Evolutionary conservation across 2,113 vertebrate species (phyloP).

Genomic region (Potamarius usumacintae): DNA sequence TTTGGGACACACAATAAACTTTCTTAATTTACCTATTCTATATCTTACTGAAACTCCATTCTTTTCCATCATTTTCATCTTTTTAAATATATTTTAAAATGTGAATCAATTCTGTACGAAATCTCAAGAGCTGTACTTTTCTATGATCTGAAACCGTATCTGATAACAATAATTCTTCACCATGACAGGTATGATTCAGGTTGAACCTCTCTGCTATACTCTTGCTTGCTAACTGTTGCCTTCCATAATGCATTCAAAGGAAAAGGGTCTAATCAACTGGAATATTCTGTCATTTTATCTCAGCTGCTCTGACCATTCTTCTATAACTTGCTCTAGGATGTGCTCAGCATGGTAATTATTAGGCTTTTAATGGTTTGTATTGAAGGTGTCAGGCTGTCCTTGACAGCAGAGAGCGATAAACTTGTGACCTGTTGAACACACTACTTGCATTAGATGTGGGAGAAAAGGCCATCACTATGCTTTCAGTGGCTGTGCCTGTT

Average conservation of each 20-base stretch:
- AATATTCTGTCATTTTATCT: background rate
- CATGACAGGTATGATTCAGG: background rate
- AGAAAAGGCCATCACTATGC: constrained; percentile 33
- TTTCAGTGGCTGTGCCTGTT: constrained; percentile 28
- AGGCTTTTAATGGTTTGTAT: background rate
- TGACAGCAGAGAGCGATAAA: constrained; percentile 17
- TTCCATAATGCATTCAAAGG: background rate
- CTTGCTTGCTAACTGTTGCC: background rate
- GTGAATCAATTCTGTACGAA: background rate
- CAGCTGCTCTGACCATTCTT: background rate
- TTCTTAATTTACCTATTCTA: background rate
- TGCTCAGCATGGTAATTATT: background rate
- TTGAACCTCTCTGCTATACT: background rate
- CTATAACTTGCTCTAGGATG: background rate
- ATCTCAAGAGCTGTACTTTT: background rate
- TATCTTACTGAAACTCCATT: background rate
- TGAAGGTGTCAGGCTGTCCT: constrained; percentile 23
- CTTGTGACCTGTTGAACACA: background rate
- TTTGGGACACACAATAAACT: background rate
- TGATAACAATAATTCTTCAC: background rate
- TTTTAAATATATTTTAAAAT: background rate
- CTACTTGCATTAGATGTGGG: constrained; percentile 11
- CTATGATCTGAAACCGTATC: background rate
- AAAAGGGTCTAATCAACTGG: background rate
- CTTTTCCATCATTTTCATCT: background rate